Evolutionary conservation across 2,888 invertebrate species (phyloP).

Genomic region (Pristionchus arcanus): DNA sequence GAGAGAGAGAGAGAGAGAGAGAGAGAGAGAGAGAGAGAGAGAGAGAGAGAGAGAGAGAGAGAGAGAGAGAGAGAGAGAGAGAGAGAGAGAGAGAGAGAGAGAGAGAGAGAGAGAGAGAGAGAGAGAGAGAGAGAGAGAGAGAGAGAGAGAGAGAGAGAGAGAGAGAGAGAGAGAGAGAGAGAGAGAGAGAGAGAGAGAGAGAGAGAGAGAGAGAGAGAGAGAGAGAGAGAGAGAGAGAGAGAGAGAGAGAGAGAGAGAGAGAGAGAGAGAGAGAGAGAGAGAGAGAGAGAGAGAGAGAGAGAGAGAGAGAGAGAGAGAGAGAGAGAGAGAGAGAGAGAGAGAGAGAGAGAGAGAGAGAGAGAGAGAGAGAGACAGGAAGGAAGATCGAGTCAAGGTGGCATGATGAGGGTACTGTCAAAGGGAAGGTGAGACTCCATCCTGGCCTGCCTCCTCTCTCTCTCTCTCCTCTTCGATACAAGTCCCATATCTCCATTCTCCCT

Average conservation of each 20-base stretch:
- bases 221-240: neutral
- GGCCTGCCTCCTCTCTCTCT: neutral
- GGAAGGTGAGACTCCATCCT: neutral
- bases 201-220: neutral
- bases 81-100: neutral
- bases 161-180: neutral
- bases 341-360: conserved; percentile 49
- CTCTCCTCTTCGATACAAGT: neutral
- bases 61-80: neutral
- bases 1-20: neutral
- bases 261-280: conserved; percentile 1
- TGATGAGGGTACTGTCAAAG: conserved; percentile 12
- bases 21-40: neutral
- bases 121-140: conserved; percentile 26
- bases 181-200: neutral
- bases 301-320: neutral
- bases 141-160: conserved; percentile 47
- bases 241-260: neutral
- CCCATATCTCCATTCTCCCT: neutral
- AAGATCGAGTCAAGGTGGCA: neutral
- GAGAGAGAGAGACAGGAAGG: neutral
- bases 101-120: neutral
- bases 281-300: neutral
- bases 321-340: conserved; percentile 7
- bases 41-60: neutral